Evolutionary conservation across 2,888 invertebrate species (phyloP).

Genomic region (Lasioglossum villosulum): DNA sequence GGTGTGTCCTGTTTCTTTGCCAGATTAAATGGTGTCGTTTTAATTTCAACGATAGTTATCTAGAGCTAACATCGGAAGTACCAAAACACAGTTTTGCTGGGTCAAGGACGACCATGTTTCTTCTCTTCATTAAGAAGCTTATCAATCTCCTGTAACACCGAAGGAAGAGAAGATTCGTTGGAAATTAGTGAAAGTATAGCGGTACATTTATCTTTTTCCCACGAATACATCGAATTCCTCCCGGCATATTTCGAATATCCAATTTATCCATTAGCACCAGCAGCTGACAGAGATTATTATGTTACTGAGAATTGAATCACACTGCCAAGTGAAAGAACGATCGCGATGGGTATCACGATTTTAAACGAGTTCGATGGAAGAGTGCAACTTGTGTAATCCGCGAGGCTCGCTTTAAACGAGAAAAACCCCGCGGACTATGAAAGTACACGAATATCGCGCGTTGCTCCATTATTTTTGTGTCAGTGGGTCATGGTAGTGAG

Average conservation of each 20-base stretch:
- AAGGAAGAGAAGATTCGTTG: conserved; percentile 6
- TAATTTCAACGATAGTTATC: neutral
- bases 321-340: neutral
- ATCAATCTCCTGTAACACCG: conserved; percentile 14
- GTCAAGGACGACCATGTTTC: neutral
- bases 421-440: conserved; percentile 20
- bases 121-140: neutral
- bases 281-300: neutral
- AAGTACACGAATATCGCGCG: conserved; percentile 41
- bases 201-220: conserved; percentile 46
- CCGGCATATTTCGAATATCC: conserved; percentile 48
- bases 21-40: neutral
- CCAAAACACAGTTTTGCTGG: neutral
- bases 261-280: conserved; percentile 31
- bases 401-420: neutral
- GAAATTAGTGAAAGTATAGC: conserved; percentile 66
- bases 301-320: neutral
- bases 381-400: neutral
- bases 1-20: too few species aligned
- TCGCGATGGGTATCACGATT: neutral
- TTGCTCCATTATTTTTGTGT: conserved; percentile 74
- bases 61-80: neutral
- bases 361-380: neutral
- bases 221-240: conserved; percentile 51
- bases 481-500: conserved; percentile 79